Base-by-base conservation (phyloP, 2,888 invertebrate genomes). In the Synanthedon formicaeformis region DNA sequence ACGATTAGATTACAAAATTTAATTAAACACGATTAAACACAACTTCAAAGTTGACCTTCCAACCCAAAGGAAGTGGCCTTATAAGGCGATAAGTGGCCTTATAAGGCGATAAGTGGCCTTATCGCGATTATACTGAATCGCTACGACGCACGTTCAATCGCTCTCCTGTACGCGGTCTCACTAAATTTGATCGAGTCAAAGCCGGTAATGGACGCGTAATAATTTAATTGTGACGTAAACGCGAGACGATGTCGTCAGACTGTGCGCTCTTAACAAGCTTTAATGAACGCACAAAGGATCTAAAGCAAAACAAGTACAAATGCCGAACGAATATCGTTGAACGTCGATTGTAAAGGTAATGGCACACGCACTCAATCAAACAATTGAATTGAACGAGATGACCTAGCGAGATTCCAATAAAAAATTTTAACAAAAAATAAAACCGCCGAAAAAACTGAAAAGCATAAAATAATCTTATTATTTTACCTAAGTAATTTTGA, bases 231-330 rank as follows among this genome's bases (percentile, higher is more conserved):
- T 18, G 18, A 49, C 49, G 45, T 45, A 45, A 45, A 45, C 45
- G 45, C 45, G 13, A 8, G 13, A 45, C n/a, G 23, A 16, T 18
- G 49, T 16, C 23, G 49, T 49, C 49, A 18, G 53, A 60, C 66
- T 13, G 48, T 18, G 60, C 56, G 57, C 56, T 56, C 60, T 60
- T 62, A 65, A 69, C 70, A 59, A 71, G 64, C 70, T 61, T n/a
- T 63, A 71, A 71, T 69, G 63, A 55, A 55, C 64, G 55, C 64
- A 78, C 79, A 76, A 78, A 78, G 68, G 66, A 58, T 63, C 58
- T 61, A 67, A 74, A 73, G 65, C 78, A 78, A 79, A 82, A 82
- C 80, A 81, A 71, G 49, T 45, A 45, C 8, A 53, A 8, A 34
- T 10, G 34, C 56, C 54, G 58, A 58, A 61, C 67, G 67, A 71